A percentile compares a stretch with the other conserved stretches of the same genome.
phyloP scores from a whole-genome alignment of 2,888 invertebrate species.

The Machimus atricapillus region DNA sequence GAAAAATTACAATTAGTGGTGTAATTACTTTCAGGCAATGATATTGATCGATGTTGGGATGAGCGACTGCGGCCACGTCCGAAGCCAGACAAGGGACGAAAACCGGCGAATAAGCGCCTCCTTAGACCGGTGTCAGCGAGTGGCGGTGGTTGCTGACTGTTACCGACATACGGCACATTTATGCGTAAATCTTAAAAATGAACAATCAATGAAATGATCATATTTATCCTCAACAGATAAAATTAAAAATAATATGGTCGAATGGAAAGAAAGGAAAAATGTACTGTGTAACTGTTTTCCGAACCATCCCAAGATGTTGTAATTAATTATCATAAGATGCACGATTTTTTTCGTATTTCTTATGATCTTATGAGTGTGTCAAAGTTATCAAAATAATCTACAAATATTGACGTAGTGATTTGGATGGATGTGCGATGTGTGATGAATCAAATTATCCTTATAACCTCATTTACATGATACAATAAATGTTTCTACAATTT shows the following conservation, averaged over 20 bases:
- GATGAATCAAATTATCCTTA: not conserved
- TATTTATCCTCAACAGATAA: not conserved
- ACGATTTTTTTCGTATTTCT: not conserved
- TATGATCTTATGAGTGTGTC: not conserved
- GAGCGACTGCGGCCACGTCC: slow-evolving; percentile 74
- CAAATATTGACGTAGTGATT: not conserved
- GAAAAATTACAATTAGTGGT: slow-evolving; percentile 51
- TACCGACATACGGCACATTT: not conserved
- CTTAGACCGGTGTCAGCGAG: slow-evolving; percentile 71
- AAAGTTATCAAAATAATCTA: not conserved
- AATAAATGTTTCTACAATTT: not conserved
- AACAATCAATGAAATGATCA: not conserved
- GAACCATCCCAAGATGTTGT: not conserved
- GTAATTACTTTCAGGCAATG: slow-evolving; percentile 82
- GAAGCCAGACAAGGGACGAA: slow-evolving; percentile 80
- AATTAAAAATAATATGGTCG: not conserved
- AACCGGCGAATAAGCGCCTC: slow-evolving; percentile 79
- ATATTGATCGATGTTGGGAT: slow-evolving; percentile 82
- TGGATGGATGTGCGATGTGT: not conserved
- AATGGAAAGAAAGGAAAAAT: not conserved
- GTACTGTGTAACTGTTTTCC: not conserved
- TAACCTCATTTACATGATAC: not conserved
- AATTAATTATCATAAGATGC: not conserved
- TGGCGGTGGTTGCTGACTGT: not conserved
- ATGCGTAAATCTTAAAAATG: slow-evolving; percentile 31